Conservation (phyloP, 2,888 invertebrate species). For the Pinctada fucata region DNA sequence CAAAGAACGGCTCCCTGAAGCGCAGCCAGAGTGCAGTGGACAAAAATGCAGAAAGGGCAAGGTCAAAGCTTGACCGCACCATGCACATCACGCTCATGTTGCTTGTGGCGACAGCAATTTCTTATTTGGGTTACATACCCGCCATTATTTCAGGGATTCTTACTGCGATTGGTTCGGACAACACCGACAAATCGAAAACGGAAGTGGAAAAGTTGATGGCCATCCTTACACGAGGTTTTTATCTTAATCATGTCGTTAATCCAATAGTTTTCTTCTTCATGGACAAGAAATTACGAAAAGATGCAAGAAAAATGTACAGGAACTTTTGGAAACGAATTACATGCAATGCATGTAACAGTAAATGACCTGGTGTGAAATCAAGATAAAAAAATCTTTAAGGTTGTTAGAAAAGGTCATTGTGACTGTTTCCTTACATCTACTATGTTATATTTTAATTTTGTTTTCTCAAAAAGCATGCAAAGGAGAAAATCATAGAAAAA, state of each 20-base stretch:
- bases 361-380: no score
- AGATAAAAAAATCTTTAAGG: no score
- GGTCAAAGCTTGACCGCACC: background rate
- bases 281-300: slow-evolving; percentile 9
- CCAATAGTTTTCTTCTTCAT: slow-evolving; percentile 13
- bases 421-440: no score
- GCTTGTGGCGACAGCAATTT: slow-evolving; percentile 13
- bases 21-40: background rate
- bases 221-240: background rate
- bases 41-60: background rate
- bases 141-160: background rate
- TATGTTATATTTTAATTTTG: no score
- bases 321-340: background rate
- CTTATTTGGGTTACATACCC: slow-evolving; percentile 20
- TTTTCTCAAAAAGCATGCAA: no score
- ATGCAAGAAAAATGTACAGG: background rate
- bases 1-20: background rate
- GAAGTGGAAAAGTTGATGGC: background rate
- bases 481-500: no score
- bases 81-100: slow-evolving; percentile 13
- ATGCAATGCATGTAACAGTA: no score
- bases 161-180: background rate
- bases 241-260: slow-evolving; percentile 10
- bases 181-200: background rate
- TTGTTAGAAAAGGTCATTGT: no score